Evolutionary conservation across 2,113 vertebrate species (phyloP).

Genomic region (Apeltes quadracus): DNA sequence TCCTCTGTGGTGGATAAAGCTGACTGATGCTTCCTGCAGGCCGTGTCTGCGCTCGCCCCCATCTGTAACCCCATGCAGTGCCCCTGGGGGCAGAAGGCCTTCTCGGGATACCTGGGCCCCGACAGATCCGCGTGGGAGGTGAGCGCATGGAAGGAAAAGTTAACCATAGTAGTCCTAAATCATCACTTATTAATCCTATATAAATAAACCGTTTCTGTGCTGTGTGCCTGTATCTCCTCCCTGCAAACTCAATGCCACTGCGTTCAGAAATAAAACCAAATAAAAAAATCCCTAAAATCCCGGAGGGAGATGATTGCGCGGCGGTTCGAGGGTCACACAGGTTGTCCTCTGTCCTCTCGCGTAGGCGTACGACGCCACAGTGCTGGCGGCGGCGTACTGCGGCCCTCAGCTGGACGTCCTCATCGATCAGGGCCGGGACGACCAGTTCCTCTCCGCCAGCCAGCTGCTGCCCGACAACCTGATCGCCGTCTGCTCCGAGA

Average conservation of each 20-base stretch:
- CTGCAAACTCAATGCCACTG: background rate
- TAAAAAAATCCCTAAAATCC: background rate
- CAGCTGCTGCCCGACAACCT: conserved; percentile 95
- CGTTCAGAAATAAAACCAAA: background rate
- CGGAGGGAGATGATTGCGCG: background rate
- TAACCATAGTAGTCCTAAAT: no score
- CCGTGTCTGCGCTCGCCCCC: conserved; percentile 94
- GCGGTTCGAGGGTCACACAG: background rate
- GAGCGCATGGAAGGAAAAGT: no score
- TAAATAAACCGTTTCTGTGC: no score
- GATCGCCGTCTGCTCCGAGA: conserved; percentile 90
- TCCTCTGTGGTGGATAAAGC: background rate
- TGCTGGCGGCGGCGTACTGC: conserved; percentile 84
- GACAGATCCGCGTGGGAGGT: conserved; percentile 94
- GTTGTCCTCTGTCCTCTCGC: background rate
- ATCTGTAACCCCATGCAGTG: conserved; percentile 96
- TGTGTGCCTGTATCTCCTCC: no score
- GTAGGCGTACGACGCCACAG: conserved; percentile 90
- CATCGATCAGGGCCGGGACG: conserved; percentile 95
- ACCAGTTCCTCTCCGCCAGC: conserved; percentile 91
- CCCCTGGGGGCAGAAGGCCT: conserved; percentile 95
- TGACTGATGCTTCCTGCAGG: conserved; percentile 67
- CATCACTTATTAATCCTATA: no score
- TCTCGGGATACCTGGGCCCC: conserved; percentile 90
- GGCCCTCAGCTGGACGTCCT: conserved; percentile 90